Percentiles rank a stretch among this genome's conserved stretches.
Conservation (phyloP, 2,797 vertebrate genomes). For the Lophotriccus pileatus region DNA sequence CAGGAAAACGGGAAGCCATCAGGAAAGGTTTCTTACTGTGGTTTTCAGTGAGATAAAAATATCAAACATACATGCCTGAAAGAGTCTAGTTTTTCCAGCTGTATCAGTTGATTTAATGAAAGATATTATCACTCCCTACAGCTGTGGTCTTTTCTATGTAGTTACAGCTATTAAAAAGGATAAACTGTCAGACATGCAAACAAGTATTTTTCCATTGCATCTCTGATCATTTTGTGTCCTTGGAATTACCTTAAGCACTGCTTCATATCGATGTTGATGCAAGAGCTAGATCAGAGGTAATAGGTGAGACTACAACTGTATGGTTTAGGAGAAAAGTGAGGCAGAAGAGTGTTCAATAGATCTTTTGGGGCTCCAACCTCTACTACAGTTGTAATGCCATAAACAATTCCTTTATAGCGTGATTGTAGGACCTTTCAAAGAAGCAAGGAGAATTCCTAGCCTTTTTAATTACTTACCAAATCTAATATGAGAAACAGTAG, state of each 20-base stretch:
- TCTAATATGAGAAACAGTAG: neutral
- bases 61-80: neutral
- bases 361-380: neutral
- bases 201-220: neutral
- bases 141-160: neutral
- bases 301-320: neutral
- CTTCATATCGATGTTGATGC: neutral
- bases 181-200: neutral
- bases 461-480: neutral
- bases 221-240: neutral
- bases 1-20: neutral
- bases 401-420: neutral
- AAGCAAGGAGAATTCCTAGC: neutral
- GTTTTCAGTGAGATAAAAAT: neutral
- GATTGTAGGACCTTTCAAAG: neutral
- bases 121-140: neutral
- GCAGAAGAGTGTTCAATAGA: neutral
- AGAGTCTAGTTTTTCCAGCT: neutral
- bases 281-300: neutral
- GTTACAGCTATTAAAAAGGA: neutral
- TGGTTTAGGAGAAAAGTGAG: neutral
- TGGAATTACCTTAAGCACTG: neutral
- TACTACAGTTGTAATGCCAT: neutral
- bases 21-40: neutral
- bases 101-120: neutral